Conservation (phyloP, 37 sponge, comb jelly and placozoan genomes). For the Eunapius fragilis region DNA sequence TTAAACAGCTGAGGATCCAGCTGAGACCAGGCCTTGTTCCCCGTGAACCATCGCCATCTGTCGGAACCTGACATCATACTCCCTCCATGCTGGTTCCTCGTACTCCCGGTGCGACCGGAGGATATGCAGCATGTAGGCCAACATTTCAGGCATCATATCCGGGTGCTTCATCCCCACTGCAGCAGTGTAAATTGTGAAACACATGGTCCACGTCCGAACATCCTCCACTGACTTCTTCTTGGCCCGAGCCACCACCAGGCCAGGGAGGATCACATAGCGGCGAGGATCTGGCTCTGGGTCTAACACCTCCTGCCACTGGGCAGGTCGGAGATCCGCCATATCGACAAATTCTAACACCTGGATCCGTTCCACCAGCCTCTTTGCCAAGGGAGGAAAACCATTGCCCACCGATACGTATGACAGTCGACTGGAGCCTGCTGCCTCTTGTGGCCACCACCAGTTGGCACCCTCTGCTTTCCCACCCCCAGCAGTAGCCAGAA, state of each 20-base stretch:
- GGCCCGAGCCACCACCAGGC: not conserved
- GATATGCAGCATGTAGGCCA: slow-evolving; percentile 7
- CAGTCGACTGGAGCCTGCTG: too few species aligned
- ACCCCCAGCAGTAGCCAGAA: too few species aligned
- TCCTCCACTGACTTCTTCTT: not conserved
- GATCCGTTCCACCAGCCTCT: too few species aligned
- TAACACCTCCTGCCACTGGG: not conserved
- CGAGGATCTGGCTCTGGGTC: slow-evolving; percentile 2
- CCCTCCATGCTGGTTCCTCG: slow-evolving; percentile 6
- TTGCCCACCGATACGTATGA: too few species aligned
- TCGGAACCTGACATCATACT: slow-evolving; percentile 1
- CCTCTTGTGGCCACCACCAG: too few species aligned
- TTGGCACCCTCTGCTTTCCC: too few species aligned
- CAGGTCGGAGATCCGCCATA: too few species aligned
- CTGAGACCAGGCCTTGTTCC: slow-evolving; percentile 17
- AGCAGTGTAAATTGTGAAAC: not conserved
- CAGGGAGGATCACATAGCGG: not conserved
- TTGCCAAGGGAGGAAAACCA: too few species aligned
- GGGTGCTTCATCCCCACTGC: not conserved
- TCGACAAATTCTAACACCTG: too few species aligned
- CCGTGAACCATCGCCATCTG: slow-evolving; percentile 1
- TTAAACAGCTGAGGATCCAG: slow-evolving; percentile 5
- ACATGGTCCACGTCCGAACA: not conserved
- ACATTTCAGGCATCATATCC: not conserved
- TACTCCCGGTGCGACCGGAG: not conserved